Conservation (phyloP, 2,113 vertebrate genomes). For the Sebastes schlegelii region DNA sequence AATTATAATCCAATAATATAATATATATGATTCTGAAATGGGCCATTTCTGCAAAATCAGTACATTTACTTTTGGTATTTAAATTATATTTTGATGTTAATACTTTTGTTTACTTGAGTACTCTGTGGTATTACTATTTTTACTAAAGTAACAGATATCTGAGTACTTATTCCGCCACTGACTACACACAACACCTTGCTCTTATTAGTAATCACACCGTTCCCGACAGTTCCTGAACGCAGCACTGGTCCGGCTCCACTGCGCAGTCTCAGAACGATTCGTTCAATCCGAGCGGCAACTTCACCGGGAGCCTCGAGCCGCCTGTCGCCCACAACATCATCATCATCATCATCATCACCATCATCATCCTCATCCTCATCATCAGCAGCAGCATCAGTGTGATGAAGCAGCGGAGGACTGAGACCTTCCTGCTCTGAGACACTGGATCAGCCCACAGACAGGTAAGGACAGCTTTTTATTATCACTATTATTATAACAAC, state of each 20-base stretch:
- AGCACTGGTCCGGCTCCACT: slow-evolving; percentile 32
- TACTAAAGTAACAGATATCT: not conserved
- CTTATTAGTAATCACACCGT: rapidly evolving
- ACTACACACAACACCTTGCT: not conserved
- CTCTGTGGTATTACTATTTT: not conserved
- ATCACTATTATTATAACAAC: not conserved
- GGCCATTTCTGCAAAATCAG: not conserved
- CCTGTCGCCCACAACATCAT: slow-evolving; percentile 67
- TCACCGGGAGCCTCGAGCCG: slow-evolving; percentile 56
- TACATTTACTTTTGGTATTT: not conserved
- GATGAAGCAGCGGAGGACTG: slow-evolving; percentile 73
- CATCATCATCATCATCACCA: slow-evolving; percentile 46
- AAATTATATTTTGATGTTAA: not conserved
- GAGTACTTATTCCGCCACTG: not conserved
- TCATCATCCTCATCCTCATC: slow-evolving; percentile 38
- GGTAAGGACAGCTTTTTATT: slow-evolving; percentile 56
- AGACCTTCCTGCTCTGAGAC: slow-evolving; percentile 69
- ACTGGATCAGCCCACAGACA: slow-evolving; percentile 67
- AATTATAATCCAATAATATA: too few species aligned
- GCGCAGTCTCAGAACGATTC: slow-evolving; percentile 66
- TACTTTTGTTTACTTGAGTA: not conserved
- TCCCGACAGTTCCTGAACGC: slow-evolving; percentile 20
- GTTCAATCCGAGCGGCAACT: slow-evolving; percentile 62
- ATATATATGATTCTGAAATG: too few species aligned
- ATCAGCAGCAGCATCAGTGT: slow-evolving; percentile 64